Evolutionary conservation across 2,888 invertebrate genomes (phyloP).

Genomic region (Onthophagus sagittarius): DNA sequence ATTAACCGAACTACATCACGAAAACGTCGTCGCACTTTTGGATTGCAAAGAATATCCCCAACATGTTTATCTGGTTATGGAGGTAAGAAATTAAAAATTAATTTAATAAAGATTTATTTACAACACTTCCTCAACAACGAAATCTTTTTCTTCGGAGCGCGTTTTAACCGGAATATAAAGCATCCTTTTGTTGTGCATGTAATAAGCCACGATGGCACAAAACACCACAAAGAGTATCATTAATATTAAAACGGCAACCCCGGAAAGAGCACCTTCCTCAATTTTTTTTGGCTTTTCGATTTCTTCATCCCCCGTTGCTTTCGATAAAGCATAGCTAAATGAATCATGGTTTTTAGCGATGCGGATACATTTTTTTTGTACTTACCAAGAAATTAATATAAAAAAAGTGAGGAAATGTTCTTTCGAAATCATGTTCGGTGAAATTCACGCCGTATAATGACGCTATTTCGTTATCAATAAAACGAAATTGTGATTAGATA

Average conservation of each 20-base stretch:
- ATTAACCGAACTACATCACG: conserved; percentile 94
- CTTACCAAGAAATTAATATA: background rate
- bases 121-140: conserved; percentile 11
- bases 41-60: conserved; percentile 96
- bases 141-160: conserved; percentile 24
- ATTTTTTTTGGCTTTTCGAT: background rate
- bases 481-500: too few species aligned
- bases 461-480: too few species aligned
- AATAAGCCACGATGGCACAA: conserved; percentile 54
- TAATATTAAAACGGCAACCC: conserved; percentile 12
- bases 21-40: conserved; percentile 95
- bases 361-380: background rate
- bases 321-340: background rate
- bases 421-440: too few species aligned
- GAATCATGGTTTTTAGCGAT: background rate
- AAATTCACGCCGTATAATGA: too few species aligned
- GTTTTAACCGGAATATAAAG: conserved; percentile 30
- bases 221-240: conserved; percentile 51
- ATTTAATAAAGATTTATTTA: background rate
- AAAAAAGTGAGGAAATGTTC: background rate
- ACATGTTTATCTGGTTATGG: conserved; percentile 98
- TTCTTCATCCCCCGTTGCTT: background rate
- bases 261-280: conserved; percentile 9
- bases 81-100: conserved; percentile 60
- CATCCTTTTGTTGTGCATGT: conserved; percentile 51